These are phyloP conservation scores for Nowickia ferox DNA, from an alignment of 2,888 invertebrate genomes.

Conservation along the genomic window DNA sequence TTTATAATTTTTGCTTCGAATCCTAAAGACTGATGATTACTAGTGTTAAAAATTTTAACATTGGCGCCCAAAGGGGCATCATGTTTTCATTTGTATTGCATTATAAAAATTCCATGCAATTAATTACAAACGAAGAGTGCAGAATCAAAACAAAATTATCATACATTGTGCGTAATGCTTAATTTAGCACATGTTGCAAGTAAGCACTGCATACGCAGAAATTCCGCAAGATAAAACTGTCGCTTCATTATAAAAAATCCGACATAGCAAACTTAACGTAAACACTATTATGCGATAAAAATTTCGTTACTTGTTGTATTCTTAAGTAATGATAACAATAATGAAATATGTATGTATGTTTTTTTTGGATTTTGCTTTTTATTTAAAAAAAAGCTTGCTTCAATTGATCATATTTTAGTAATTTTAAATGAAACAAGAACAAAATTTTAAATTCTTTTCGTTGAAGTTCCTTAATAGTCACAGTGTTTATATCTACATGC, in stretches of 20 bases:
- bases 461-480: too few species aligned
- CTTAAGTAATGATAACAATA: background rate
- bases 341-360: background rate
- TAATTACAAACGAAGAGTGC: conserved; percentile 47
- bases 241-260: background rate
- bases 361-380: background rate
- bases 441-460: too few species aligned
- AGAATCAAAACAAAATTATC: conserved; percentile 44
- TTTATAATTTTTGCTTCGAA: too few species aligned
- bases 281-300: background rate
- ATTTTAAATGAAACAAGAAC: too few species aligned
- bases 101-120: conserved; percentile 58
- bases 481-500: too few species aligned
- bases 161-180: conserved; percentile 45
- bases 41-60: conserved; percentile 16
- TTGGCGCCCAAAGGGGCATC: conserved; percentile 37
- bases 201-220: conserved; percentile 10
- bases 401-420: too few species aligned
- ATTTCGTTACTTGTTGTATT: background rate
- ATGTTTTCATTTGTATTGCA: conserved; percentile 34
- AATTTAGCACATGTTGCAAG: conserved; percentile 61
- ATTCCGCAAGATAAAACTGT: conserved; percentile 21
- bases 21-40: too few species aligned
- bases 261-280: background rate
- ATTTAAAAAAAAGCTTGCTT: too few species aligned